Base-by-base conservation (phyloP, 2,888 invertebrate species). In the Galeruca laticollis region DNA sequence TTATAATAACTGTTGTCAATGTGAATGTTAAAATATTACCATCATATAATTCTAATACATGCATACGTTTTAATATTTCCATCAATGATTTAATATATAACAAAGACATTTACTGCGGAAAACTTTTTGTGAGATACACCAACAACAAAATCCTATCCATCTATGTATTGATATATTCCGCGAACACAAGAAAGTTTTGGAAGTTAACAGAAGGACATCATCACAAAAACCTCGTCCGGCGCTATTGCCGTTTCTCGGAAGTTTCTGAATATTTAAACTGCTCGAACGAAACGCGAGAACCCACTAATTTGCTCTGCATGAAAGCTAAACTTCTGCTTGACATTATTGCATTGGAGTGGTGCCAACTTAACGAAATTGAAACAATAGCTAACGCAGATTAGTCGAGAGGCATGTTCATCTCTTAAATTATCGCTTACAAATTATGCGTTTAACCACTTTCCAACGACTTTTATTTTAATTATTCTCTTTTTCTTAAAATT, bases 281-380 rank as follows among this genome's bases (percentile, higher is more conserved):
- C 15, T 9, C 74, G 77, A 77, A 66, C 66, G 78, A 76, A 79
- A 80, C 78, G 75, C 80, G 78, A 76, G 80, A 80, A 78, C 76
- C 80, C 81, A 81, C 82, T 82, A 82, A 83, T 83, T 83, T 82
- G 82, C 82, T 82, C 82, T 79, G 81, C 81, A 82, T 79, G 81
- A 80, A 81, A 81, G 78, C 82, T 81, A 81, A 82, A 81, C 81
- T 81, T 81, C 80, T 81, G 81, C 77, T 77, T 78, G 79, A 80
- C 82, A 80, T 82, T 82, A 83, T 82, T 83, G 79, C 81, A 75
- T 80, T 84, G 84, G 83, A 80, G 78, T 75, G 69, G 74, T 77
- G 82, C 84, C 83, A 84, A 81, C 80, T 79, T 75, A 78, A 81
- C 80, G 79, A 81, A 84, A 84, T 84, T 83, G 83, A 83, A 84